Evolutionary conservation across 1,140 invertebrate species (phyloP), one percentile per base, ranked within the genome.

Genomic region (Cydia amplana): DNA sequence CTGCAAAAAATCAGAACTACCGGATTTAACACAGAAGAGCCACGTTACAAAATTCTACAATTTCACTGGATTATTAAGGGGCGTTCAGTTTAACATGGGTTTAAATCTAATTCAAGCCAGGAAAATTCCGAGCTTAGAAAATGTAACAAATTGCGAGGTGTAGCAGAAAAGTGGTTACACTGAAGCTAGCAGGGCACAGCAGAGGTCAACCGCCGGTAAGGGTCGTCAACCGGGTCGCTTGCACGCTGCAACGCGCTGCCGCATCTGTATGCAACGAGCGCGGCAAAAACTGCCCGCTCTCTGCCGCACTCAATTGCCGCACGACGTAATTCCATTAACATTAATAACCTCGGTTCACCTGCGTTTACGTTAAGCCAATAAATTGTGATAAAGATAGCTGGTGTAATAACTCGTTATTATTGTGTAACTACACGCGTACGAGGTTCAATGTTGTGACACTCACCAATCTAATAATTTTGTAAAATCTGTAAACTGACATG

Each of bases 151-250:
- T 60, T 10, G 55, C 55, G 20, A 60, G 55, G 7, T 60, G 55
- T 60, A 60, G 20, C 55, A 60, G 55, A 60, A 60, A 60, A 60
- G 20, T 60, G 55, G 20, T 60, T 60, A 20, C 51, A 60, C 60
- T 51, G 64, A 20, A 25, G 74, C 51, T 65, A 23, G 60, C 70
- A 28, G 28, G 63, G 51, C 74, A 63, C 49, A 49, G 63, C 77
- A 83, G 83, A 70, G 89, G 88, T 91, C 89, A 88, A 87, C 60
- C 83, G 84, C 83, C 87, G 85, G 74, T 74, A 79, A 80, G 82
- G 86, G 88, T 90, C 88, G 87, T 88, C 88, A 85, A 74, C 87
- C 87, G 87, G 74, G 63, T 46, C 23, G 74, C 63, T 12, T 23
- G 79, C 78, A 79, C 80, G 76, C 74, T 80, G 78, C 78, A 78